phyloP scores from a whole-genome alignment of 2,888 invertebrate genomes.

The Branchipolynoe longqiensis region DNA sequence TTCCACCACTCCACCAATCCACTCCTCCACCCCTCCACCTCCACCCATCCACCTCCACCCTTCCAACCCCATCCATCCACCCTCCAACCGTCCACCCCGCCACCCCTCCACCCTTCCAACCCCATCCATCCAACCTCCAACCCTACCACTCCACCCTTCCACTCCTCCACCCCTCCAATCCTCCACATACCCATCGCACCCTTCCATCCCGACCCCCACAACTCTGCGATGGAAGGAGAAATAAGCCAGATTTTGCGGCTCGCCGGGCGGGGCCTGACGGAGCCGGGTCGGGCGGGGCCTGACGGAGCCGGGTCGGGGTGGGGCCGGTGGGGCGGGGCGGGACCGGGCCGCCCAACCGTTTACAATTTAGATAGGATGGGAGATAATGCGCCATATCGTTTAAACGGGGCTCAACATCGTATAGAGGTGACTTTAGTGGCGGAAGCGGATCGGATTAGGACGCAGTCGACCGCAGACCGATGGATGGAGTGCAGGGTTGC shows the following conservation, averaged over 20 bases:
- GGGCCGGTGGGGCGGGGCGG: no score
- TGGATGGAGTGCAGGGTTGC: no score
- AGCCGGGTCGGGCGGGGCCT: no score
- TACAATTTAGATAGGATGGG: slow-evolving; percentile 32
- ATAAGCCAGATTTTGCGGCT: slow-evolving; percentile 33
- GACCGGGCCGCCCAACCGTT: not conserved
- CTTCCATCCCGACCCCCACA: not conserved
- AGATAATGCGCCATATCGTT: slow-evolving; percentile 11
- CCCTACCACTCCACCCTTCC: not conserved
- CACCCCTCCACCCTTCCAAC: not conserved
- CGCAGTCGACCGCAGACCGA: no score
- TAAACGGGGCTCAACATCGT: slow-evolving; percentile 16
- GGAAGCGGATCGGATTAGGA: no score
- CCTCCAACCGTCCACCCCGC: not conserved
- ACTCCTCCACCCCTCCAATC: not conserved
- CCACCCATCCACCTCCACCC: no score
- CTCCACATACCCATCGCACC: slow-evolving; percentile 13
- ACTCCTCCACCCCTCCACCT: not conserved
- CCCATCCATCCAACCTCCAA: no score
- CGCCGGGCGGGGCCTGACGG: no score
- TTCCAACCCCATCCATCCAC: slow-evolving; percentile 38
- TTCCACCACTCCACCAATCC: slow-evolving; percentile 21
- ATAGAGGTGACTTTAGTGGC: no score
- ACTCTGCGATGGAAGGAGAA: not conserved
- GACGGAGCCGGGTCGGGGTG: no score